Conservation (phyloP, 2,888 invertebrate species). For the Seladonia tumulorum region DNA sequence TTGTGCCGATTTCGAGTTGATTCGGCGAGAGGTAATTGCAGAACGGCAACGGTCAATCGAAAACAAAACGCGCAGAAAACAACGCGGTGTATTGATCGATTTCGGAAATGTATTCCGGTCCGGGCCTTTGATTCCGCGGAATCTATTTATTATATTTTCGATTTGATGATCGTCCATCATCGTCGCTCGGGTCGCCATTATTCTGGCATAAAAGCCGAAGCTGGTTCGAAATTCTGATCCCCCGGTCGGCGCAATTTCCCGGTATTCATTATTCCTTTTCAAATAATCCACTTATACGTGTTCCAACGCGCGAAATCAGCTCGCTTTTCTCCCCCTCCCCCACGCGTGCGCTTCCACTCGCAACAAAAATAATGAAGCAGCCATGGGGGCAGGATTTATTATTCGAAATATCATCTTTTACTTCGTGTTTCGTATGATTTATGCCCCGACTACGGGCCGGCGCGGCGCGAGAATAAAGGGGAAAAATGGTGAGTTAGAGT, state of each 20-base stretch:
- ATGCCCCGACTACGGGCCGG: slow-evolving; percentile 11
- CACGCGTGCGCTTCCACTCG: background rate
- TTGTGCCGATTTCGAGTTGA: background rate
- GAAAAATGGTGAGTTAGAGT: slow-evolving; percentile 44
- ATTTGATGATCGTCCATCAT: background rate
- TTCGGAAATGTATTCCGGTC: background rate
- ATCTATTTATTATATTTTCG: background rate
- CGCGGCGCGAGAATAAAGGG: slow-evolving; percentile 47
- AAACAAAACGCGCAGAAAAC: background rate
- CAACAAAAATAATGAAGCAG: slow-evolving; percentile 44
- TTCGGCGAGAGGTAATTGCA: background rate
- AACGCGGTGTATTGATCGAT: background rate
- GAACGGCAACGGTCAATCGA: background rate
- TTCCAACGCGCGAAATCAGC: background rate
- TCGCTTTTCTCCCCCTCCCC: background rate
- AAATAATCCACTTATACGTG: slow-evolving; percentile 9
- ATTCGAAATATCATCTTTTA: slow-evolving; percentile 33
- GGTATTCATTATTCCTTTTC: slow-evolving; percentile 17
- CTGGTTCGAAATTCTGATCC: slow-evolving; percentile 2
- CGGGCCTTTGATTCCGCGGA: background rate
- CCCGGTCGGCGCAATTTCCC: background rate
- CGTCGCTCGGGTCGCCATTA: background rate
- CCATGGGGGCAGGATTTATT: slow-evolving; percentile 36
- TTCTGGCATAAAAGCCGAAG: background rate
- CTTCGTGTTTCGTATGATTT: slow-evolving; percentile 40